Evolutionary conservation across 2,888 invertebrate genomes (phyloP).

Genomic region (Sepiola atlantica): DNA sequence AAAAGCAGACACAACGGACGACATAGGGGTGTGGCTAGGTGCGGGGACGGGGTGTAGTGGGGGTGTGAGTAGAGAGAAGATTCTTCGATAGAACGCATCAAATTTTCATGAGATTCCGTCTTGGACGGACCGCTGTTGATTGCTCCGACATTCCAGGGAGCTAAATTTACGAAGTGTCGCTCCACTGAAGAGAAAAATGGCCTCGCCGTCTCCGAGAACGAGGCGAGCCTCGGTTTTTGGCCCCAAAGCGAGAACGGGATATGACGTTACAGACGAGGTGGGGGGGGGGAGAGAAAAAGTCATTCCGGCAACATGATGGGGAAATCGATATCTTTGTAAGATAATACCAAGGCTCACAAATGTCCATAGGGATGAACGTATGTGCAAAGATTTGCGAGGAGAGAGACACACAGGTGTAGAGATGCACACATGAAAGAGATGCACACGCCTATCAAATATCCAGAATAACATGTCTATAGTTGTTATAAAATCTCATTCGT

Average conservation of each 20-base stretch:
- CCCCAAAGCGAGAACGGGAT: background rate
- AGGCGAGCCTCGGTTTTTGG: background rate
- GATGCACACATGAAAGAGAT: too few relatives aligned
- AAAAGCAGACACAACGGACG: background rate
- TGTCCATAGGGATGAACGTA: background rate
- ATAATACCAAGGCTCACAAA: background rate
- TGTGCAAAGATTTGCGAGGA: too few relatives aligned
- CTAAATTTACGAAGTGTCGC: constrained; percentile 19
- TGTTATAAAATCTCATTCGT: too few relatives aligned
- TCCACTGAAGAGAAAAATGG: constrained; percentile 1
- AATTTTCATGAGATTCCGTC: background rate
- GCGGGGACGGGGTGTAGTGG: too few relatives aligned
- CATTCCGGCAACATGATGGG: background rate
- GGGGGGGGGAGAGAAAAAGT: background rate
- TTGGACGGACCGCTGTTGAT: background rate
- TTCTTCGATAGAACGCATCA: background rate
- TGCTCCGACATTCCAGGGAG: background rate
- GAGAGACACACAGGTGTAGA: too few relatives aligned
- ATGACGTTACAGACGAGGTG: background rate
- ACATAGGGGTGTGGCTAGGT: background rate
- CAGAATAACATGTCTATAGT: too few relatives aligned
- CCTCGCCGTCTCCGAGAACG: background rate
- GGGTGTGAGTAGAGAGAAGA: too few relatives aligned
- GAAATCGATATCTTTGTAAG: background rate
- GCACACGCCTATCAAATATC: too few relatives aligned